Evolutionary conservation across 64 coral and sea anemone genomes (phyloP), one percentile per base, ranked within the genome.

Genomic region (Stichodactyla mertensii): DNA sequence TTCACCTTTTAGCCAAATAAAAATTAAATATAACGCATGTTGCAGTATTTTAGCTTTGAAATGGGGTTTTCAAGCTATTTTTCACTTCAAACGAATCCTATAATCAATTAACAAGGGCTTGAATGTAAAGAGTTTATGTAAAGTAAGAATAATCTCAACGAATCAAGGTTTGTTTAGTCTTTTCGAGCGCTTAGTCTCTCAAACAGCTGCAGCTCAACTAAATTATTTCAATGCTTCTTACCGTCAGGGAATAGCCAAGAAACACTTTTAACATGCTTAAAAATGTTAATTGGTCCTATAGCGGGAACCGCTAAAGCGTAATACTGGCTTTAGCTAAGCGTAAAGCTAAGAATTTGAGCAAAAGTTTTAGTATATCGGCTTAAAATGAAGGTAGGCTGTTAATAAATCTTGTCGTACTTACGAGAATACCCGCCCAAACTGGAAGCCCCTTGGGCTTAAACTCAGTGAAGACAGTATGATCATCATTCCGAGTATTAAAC

Each of bases 361-460:
- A 28, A 55, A 52, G 64, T 13, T 8, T 52, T 86, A 9, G 18
- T 61, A 36, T 26, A 10, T 18, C 61, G 1, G 24, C 61, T n/a
- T 64, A 61, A 86, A 58, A 7, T 67, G 56, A 66, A 61, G n/a
- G 5, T 10, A 86, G 22, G 11, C 5, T 19, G 2, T 27, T 16
- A 66, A 12, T 27, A 26, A n/a, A 70, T 70, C 7, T 31, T 74
- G 20, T 54, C 14, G n/a, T 55, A 81, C 94, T 80, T 87, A 96
- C 94, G 83, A 96, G 61, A 57, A 93, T 87, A 58, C 94, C 94
- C 18, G 91, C 88, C 94, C 94, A 96, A 14, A 96, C 91, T 62
- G 94, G 94, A 15, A 96, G 85, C 23, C 94, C 94, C 22, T 93
- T 87, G 52, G 94, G 85, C 88, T 96, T 87, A 85, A 96, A 96